Percentiles rank a stretch among this genome's conserved stretches.
These are phyloP conservation scores for Patella ulyssiponensis DNA, from an alignment of 2,888 invertebrate genomes.

Conservation along the genomic window DNA sequence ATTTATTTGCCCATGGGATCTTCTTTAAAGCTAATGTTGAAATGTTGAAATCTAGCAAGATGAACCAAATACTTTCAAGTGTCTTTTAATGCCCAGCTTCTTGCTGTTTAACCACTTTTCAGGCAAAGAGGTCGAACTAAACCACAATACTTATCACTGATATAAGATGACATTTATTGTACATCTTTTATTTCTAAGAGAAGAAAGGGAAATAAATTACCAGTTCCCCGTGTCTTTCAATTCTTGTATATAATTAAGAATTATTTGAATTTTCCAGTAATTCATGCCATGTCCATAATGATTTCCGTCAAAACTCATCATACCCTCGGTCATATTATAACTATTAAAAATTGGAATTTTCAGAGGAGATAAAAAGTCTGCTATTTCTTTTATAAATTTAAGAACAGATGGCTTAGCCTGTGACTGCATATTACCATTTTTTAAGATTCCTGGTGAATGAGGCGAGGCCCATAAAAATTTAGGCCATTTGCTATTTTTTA, in stretches of 20 bases:
- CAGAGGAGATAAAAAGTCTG: background rate
- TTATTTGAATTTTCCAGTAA: background rate
- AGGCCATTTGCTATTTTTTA: slow-evolving; percentile 23
- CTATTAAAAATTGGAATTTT: background rate
- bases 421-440: slow-evolving; percentile 24
- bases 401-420: slow-evolving; percentile 24
- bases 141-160: no score
- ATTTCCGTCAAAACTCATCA: slow-evolving; percentile 3
- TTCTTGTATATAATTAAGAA: background rate
- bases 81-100: no score
- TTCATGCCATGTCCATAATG: background rate
- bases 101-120: no score
- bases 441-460: slow-evolving; percentile 36
- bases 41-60: no score
- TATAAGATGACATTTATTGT: no score
- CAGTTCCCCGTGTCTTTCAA: background rate
- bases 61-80: no score
- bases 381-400: slow-evolving; percentile 24
- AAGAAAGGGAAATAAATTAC: background rate
- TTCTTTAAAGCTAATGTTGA: no score
- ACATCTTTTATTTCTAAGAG: no score
- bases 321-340: background rate
- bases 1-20: no score
- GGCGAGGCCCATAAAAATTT: slow-evolving; percentile 31
- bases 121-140: no score